phyloP scores from a whole-genome alignment of 2,113 vertebrate genomes.

The Dissostichus mawsoni region DNA sequence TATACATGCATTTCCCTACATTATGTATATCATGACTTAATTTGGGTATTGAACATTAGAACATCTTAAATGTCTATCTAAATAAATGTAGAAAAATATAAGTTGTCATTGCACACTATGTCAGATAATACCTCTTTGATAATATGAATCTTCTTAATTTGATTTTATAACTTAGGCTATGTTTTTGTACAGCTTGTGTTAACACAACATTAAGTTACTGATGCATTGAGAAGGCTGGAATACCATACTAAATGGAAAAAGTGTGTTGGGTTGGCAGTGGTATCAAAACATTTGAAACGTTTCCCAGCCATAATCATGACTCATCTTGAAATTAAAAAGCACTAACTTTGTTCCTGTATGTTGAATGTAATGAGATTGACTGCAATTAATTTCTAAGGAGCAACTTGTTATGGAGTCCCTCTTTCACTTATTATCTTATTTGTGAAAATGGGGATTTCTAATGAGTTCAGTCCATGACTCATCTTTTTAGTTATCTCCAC shows the following conservation, averaged over 20 bases:
- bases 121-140: neutral
- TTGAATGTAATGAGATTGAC: neutral
- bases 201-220: neutral
- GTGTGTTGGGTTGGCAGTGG: neutral
- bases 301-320: neutral
- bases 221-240: no score
- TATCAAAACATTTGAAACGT: neutral
- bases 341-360: neutral
- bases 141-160: neutral
- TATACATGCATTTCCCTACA: neutral
- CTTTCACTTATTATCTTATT: neutral
- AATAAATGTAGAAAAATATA: neutral
- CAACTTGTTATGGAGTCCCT: neutral
- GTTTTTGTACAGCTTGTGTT: neutral
- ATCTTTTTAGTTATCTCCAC: conserved; percentile 52
- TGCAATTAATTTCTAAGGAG: neutral
- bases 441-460: conserved; percentile 50
- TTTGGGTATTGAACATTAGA: neutral
- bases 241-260: neutral
- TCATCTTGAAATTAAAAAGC: neutral
- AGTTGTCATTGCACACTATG: neutral
- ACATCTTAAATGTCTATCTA: neutral
- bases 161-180: neutral
- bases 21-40: neutral
- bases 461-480: conserved; percentile 57